Evolutionary conservation across 2,113 vertebrate genomes (phyloP), one percentile per base, ranked within the genome.

Genomic region (Bombycilla garrulus): DNA sequence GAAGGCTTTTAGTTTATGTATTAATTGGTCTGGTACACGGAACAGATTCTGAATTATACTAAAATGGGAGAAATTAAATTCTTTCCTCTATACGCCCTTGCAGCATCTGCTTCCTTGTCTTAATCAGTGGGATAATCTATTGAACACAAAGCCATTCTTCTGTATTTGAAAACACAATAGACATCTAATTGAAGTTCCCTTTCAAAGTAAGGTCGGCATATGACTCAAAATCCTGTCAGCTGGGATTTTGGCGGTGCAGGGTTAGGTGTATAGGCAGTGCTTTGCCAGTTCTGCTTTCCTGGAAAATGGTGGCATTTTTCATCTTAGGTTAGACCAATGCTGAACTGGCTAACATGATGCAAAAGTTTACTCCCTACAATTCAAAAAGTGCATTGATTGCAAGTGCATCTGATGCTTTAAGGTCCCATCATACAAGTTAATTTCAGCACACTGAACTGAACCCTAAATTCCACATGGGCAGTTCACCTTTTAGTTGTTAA

Each of bases 31-130:
- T 81, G 83, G 15, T 58, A 61, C 5, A 2, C 42, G 47, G 47
- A 92, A 86, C 5, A 91, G 44, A 44, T 88, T 86, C 40, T 57
- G 67, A 90, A 76, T 77, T 62, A 58, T 31, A 93, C 86, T 33
- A 88, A 90, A 84, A 67, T 13, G 11, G 10, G 31, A 80, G 21
- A 92, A 95, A 95, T 47, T 11, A 88, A 81, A 72, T 72, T 76
- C 36, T 91, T 93, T 84, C 72, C 58, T 70, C 81, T 77, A 84
- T 29, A 79, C 0, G 14, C 21, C 29, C 80, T 60, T 91, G 82
- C 83, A 91, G 86, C 86, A 95, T 94, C 95, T 93, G 87, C 80
- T 95, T 92, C 70, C 73, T 94, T 83, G 84, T 79, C 83, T 82
- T 90, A 96, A 95, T 65, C 83, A 79, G 81, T 57, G 64, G 86